Percentiles rank a stretch among this genome's conserved stretches.
phyloP scores from a whole-genome alignment of 2,888 invertebrate genomes.

The Andrena chrysosceles region DNA sequence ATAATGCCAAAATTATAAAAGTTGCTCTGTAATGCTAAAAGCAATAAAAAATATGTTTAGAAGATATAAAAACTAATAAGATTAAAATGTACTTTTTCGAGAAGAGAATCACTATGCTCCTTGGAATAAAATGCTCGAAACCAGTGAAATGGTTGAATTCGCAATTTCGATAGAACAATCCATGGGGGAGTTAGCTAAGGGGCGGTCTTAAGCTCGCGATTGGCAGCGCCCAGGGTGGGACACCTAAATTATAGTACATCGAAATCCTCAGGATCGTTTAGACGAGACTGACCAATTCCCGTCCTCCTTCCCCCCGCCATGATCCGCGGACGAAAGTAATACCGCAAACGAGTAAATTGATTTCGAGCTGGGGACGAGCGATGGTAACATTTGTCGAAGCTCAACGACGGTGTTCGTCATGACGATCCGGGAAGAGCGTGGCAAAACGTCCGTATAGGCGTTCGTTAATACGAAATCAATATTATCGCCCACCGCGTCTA shows the following conservation, averaged over 20 bases:
- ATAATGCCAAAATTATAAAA: too few species aligned
- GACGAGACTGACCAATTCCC: background rate
- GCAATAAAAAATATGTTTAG: too few species aligned
- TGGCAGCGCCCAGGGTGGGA: too few species aligned
- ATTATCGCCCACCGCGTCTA: conserved; percentile 55
- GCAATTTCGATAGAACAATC: too few species aligned
- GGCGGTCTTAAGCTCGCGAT: too few species aligned
- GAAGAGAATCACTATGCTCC: too few species aligned
- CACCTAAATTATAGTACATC: background rate
- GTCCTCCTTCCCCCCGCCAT: conserved; percentile 10
- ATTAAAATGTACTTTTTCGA: too few species aligned
- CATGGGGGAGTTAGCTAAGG: too few species aligned
- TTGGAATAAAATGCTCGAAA: too few species aligned
- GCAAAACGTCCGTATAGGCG: conserved; percentile 59
- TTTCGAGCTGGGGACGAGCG: conserved; percentile 63
- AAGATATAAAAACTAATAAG: too few species aligned
- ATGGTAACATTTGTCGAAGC: conserved; percentile 68
- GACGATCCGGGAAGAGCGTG: conserved; percentile 51
- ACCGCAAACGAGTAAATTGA: conserved; percentile 72
- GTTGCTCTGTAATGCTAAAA: too few species aligned
- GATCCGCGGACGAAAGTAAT: conserved; percentile 62
- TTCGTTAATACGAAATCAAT: conserved; percentile 70
- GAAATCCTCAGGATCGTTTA: background rate
- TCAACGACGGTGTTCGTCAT: conserved; percentile 39
- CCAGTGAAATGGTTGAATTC: too few species aligned